Percentiles rank a stretch among this genome's conserved stretches.
These are phyloP conservation scores for Brienomyrus longianalis DNA, from an alignment of 2,113 vertebrate genomes.

Conservation along the genomic window DNA sequence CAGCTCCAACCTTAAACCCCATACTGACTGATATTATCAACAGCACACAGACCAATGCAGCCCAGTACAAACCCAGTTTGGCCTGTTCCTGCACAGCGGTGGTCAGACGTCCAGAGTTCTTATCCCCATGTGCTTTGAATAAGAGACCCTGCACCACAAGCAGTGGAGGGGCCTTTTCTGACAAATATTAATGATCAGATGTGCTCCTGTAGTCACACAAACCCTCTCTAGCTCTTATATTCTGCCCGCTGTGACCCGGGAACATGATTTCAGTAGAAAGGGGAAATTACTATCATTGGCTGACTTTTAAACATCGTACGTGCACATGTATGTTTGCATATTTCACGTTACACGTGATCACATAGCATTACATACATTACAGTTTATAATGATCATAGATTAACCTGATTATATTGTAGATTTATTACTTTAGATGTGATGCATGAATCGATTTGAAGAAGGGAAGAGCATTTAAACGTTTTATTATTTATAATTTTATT, in stretches of 20 bases:
- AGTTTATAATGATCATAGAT: neutral
- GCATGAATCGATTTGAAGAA: neutral
- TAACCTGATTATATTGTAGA: neutral
- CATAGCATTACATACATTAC: too few species aligned
- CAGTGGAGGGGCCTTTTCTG: conserved; percentile 2
- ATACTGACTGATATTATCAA: neutral
- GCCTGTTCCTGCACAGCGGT: conserved; percentile 19
- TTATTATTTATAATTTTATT: neutral
- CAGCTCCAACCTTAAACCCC: neutral
- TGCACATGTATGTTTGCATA: neutral
- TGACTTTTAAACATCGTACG: neutral
- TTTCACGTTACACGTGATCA: neutral
- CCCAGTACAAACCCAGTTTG: conserved; percentile 24
- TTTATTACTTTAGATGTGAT: neutral
- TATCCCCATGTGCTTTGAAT: conserved; percentile 52
- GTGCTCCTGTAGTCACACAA: conserved; percentile 10
- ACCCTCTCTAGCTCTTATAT: neutral
- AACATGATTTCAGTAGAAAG: conserved; percentile 31
- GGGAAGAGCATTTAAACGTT: neutral
- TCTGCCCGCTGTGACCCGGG: conserved; percentile 15
- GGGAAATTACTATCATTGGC: neutral
- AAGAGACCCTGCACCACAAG: conserved; percentile 41
- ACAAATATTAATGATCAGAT: conserved; percentile 14
- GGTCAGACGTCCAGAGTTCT: conserved; percentile 29
- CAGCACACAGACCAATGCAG: neutral